Evolutionary conservation across 2,888 invertebrate species (phyloP), one percentile per base, ranked within the genome.

Genomic region (Linnaemya tessellans): DNA sequence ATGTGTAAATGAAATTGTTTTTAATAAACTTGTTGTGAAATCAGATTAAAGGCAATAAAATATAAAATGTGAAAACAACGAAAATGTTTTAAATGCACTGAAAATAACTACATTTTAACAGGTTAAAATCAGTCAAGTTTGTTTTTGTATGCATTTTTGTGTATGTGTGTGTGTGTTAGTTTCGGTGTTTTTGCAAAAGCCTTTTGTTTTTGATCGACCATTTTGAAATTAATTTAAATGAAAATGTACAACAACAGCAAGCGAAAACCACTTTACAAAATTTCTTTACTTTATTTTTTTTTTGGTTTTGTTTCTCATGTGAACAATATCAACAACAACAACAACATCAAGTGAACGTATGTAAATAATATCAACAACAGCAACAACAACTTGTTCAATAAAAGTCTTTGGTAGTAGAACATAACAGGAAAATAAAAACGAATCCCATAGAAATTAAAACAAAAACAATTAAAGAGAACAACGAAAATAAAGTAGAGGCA

Each of bases 401-500:
- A 8, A 67, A 67, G 56, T 49, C 46, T 10, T 67, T 58, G n/a
- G n/a, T n/a, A 22, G 18, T 67, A 35, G 56, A 35, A 71, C 43
- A 71, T 9, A 54, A 60, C 15, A 18, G 20, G 43, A 35, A 49
- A 51, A 46, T 30, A 7, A 46, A 77, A 67, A 41, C 35, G 70
- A 35, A 38, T 65, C 43, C 11, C 54, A 65, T 22, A 67, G 25
- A 68, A 71, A 78, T 43, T 2, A 70, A 43, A 73, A 51, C 25
- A 74, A 64, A 62, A 64, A 54, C 11, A 54, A 58, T 49, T 30
- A 30, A 62, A 74, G 35, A 67, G n/a, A 58, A 75, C 25, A 60
- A 67, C 51, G 15, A 54, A 56, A 30, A 3, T 41, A 22, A 67
- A 62, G 51, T 78, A 68, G 38, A 85, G 82, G 86, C 84, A 82